phyloP scores from a whole-genome alignment of 1,140 invertebrate genomes.

The Hormaphis cornu region DNA sequence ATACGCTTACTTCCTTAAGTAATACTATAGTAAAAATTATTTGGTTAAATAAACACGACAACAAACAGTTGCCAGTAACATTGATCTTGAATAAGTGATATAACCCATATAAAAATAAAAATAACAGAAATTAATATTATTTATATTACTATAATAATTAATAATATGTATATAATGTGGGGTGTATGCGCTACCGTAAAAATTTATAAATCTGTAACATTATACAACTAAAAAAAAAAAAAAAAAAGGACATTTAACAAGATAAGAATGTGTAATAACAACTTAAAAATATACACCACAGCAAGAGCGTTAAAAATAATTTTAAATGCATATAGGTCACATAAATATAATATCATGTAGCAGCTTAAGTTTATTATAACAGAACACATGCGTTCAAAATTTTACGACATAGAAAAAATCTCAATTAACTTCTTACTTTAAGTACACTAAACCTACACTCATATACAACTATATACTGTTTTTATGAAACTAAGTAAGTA shows the following conservation, averaged over 20 bases:
- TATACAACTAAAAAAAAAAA: no score
- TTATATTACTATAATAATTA: no score
- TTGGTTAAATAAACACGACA: no score
- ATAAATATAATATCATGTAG: neutral
- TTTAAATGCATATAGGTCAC: conserved; percentile 17
- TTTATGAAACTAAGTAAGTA: neutral
- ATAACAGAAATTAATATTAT: no score
- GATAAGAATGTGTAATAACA: conserved; percentile 1
- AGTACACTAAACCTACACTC: conserved; percentile 10
- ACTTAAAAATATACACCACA: neutral
- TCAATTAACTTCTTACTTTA: conserved; percentile 13
- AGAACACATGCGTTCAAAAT: conserved; percentile 10
- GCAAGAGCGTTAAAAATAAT: neutral
- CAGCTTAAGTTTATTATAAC: conserved; percentile 9
- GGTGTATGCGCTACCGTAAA: no score
- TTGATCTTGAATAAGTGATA: no score
- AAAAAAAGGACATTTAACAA: neutral
- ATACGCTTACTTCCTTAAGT: no score
- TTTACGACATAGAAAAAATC: conserved; percentile 10
- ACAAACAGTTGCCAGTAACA: no score
- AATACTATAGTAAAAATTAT: no score
- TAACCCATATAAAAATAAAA: no score
- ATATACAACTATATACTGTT: neutral
- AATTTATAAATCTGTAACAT: conserved; percentile 3
- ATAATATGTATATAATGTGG: no score